These are phyloP conservation scores for Fulmarus glacialis DNA, from an alignment of 2,113 vertebrate species.

Conservation along the genomic window DNA sequence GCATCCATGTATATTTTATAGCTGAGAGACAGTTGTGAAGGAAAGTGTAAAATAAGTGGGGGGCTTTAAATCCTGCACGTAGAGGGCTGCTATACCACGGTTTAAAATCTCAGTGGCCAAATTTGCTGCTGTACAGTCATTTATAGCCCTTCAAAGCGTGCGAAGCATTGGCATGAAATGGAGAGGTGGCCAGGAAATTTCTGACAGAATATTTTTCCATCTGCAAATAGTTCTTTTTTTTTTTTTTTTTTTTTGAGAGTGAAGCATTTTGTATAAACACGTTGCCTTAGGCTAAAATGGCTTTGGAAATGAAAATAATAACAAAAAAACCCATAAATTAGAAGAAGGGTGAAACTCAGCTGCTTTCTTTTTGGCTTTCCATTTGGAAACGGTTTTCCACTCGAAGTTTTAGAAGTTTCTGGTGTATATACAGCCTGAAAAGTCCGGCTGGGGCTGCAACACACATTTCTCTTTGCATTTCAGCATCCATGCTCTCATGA, in stretches of 20 bases:
- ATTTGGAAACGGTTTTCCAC: background rate
- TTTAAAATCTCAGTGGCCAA: background rate
- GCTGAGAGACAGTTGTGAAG: background rate
- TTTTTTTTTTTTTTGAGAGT: background rate
- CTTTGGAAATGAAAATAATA: background rate
- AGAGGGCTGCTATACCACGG: background rate
- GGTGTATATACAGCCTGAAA: background rate
- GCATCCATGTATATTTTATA: slow-evolving; percentile 32
- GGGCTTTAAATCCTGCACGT: background rate
- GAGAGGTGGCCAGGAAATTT: slow-evolving; percentile 31
- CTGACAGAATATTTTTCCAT: slow-evolving; percentile 33
- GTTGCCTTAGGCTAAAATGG: background rate
- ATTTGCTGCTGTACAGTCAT: background rate
- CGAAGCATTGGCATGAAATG: background rate
- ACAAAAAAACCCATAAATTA: background rate
- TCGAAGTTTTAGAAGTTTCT: background rate
- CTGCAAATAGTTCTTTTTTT: background rate
- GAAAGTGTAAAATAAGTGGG: background rate
- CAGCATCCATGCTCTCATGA: background rate
- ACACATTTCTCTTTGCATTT: background rate
- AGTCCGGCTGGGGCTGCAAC: background rate
- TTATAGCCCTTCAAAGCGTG: background rate
- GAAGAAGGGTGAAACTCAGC: background rate
- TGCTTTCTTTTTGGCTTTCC: background rate
- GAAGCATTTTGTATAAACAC: background rate